These are phyloP conservation scores for Yoshiicerus persimilis DNA, from an alignment of 1,140 invertebrate genomes.

Conservation along the genomic window DNA sequence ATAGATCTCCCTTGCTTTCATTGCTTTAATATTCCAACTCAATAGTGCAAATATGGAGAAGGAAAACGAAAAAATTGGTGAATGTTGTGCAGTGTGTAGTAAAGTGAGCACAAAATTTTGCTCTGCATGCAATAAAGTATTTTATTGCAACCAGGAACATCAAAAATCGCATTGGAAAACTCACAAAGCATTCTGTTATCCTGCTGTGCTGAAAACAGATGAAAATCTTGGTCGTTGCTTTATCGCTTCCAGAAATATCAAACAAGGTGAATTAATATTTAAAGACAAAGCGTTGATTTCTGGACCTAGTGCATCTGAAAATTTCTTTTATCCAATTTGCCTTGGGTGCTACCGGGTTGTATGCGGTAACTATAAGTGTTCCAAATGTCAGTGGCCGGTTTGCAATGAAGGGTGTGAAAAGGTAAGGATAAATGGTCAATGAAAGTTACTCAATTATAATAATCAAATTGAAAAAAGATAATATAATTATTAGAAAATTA, in stretches of 20 bases:
- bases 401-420: constrained; percentile 32
- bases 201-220: constrained; percentile 10
- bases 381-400: constrained; percentile 34
- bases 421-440: no score
- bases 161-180: constrained; percentile 28
- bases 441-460: no score
- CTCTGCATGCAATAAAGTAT: constrained; percentile 19
- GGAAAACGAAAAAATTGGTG: neutral
- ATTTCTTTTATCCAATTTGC: constrained; percentile 35
- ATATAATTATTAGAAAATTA: no score
- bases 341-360: constrained; percentile 37
- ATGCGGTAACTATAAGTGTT: constrained; percentile 6
- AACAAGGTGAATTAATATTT: constrained; percentile 35
- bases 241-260: constrained; percentile 30
- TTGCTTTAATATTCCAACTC: no score
- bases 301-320: constrained; percentile 35
- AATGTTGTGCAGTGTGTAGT: constrained; percentile 15
- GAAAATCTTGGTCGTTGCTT: constrained; percentile 4
- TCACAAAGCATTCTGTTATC: constrained; percentile 31
- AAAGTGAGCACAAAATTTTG: constrained; percentile 18
- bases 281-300: constrained; percentile 37
- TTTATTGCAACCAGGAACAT: constrained; percentile 26
- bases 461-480: no score
- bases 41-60: neutral
- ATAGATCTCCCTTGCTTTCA: no score